Evolutionary conservation across 2,797 vertebrate species (phyloP), one percentile per base, ranked within the genome.

Genomic region (Sus cebifrons): DNA sequence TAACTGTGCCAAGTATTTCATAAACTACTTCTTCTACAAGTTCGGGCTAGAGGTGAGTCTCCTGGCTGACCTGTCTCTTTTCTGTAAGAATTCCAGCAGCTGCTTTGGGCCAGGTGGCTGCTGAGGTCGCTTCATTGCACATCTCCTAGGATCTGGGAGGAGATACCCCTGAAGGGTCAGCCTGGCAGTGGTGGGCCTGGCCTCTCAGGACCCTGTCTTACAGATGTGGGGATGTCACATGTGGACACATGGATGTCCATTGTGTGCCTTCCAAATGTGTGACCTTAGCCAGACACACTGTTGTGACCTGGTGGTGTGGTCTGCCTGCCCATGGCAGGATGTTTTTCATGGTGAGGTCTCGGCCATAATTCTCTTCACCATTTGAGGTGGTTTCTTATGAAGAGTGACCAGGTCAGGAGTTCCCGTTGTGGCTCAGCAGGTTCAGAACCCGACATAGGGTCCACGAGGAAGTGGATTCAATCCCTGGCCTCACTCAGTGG

Each of bases 21-120:
- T 99, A 98, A 99, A 99, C 98, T 99, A 99, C 98, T 99, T 99
- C 98, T 99, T 99, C 98, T 99, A 99, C 98, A 99, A 99, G 97
- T 99, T 99, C 98, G 99, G 99, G 62, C 99, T 99, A 81, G 99
- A 99, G 99, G 99, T 99, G 95, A 90, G 97, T 90, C 87, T 86
- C 58, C 25, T 62, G 36, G 10, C 29, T 77, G 13, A 4, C 0
- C 0, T 21, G 15, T 36, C 58, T 91, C 7, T 56, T 88, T 82
- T 67, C 36, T 44, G 1, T 90, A 29, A 83, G 36, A 71, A 73
- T 58, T n/a, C 40, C 29, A 36, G n/a, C 62, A 23, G n/a, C 32
- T 77, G 1, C 23, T 44, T 81, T 52, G 0, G 23, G 65, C 16
- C 44, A 32, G 6, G 11, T 64, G 56, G 16, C 32, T 13, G 3